Evolutionary conservation across 2,113 vertebrate species (phyloP).

Genomic region (Syngnathus typhle): DNA sequence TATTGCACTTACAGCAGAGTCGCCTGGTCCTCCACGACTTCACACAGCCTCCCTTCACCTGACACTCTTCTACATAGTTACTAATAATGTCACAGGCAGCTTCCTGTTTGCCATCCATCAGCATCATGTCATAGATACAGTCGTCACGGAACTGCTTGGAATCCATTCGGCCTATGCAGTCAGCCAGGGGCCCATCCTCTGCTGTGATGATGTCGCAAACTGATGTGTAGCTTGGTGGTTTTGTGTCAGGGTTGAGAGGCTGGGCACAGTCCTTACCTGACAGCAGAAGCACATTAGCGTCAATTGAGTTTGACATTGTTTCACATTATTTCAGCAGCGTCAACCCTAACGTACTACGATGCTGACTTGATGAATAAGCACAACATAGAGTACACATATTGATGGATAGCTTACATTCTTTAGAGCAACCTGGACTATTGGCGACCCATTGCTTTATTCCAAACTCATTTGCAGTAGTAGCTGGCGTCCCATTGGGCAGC

Average conservation of each 20-base stretch:
- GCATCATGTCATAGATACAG: conserved; percentile 23
- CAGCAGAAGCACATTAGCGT: neutral
- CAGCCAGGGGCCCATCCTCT: conserved; percentile 13
- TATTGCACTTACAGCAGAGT: conserved; percentile 20
- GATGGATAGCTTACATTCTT: conserved; percentile 10
- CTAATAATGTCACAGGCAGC: conserved; percentile 23
- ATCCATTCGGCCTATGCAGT: conserved; percentile 2
- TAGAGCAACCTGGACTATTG: conserved; percentile 11
- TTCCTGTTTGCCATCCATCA: neutral
- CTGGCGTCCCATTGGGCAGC: conserved; percentile 12
- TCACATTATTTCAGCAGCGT: too few species aligned
- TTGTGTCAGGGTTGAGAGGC: neutral
- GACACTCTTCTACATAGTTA: conserved; percentile 20
- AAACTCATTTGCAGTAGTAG: conserved; percentile 6
- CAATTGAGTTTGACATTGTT: neutral
- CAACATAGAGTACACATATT: neutral
- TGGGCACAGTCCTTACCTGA: conserved; percentile 22
- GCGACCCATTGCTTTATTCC: conserved; percentile 24
- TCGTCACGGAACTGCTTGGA: conserved; percentile 2
- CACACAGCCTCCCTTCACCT: conserved; percentile 9
- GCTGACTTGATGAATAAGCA: neutral
- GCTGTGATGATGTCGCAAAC: conserved; percentile 14
- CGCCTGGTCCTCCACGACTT: conserved; percentile 14
- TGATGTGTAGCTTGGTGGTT: conserved; percentile 8
- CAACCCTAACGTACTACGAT: neutral